Percentiles rank a stretch among this genome's conserved stretches.
Conservation (phyloP, 1,140 invertebrate species). For the Contarinia nasturtii region DNA sequence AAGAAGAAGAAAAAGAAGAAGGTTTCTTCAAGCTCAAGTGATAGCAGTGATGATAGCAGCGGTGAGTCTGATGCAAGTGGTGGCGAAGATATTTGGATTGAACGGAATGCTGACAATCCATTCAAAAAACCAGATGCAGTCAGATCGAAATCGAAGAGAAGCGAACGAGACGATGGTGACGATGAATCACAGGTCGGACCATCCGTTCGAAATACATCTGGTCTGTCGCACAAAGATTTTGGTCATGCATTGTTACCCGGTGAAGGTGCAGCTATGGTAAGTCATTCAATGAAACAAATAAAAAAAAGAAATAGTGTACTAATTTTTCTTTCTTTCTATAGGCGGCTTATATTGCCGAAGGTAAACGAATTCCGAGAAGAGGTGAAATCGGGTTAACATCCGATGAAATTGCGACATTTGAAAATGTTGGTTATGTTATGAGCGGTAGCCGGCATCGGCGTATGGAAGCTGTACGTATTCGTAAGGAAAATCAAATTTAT, state of each 20-base stretch:
- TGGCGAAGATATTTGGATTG: constrained; percentile 41
- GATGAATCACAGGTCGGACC: constrained; percentile 49
- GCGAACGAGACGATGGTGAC: constrained; percentile 22
- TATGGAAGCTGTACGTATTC: constrained; percentile 98
- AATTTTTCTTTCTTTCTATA: no score
- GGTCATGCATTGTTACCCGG: constrained; percentile 82
- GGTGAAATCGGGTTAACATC: constrained; percentile 97
- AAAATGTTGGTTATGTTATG: constrained; percentile 96
- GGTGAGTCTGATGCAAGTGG: constrained; percentile 12
- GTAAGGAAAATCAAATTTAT: constrained; percentile 99
- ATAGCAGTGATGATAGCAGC: constrained; percentile 21
- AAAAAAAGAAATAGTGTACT: no score
- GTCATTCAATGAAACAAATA: no score
- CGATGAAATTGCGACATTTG: constrained; percentile 84
- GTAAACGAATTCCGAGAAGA: constrained; percentile 91
- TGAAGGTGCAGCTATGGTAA: constrained; percentile 83
- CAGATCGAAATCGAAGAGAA: constrained; percentile 4
- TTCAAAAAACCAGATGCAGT: constrained; percentile 13
- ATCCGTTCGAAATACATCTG: constrained; percentile 44
- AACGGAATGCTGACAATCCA: constrained; percentile 35
- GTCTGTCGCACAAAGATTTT: constrained; percentile 58
- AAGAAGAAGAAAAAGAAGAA: constrained; percentile 27
- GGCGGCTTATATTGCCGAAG: constrained; percentile 93
- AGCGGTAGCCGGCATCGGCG: constrained; percentile 94
- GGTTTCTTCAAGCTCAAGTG: constrained; percentile 20